Base-by-base conservation (phyloP, 2,888 invertebrate genomes). In the Lepidonotus clava region DNA sequence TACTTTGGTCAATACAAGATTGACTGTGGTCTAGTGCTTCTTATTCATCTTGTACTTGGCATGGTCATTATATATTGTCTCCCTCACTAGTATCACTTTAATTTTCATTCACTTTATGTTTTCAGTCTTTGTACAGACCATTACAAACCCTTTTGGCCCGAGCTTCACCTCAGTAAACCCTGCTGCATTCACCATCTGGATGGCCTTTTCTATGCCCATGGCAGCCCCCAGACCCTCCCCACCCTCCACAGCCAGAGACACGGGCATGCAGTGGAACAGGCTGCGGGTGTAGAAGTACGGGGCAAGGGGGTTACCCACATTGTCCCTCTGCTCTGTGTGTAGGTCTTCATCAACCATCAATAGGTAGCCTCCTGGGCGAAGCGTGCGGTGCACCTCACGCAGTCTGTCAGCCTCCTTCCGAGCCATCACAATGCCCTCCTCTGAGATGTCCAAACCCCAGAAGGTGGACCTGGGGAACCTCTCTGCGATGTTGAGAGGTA, bases 261-360 rank as follows among this genome's bases (percentile, higher is more conserved):
- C 83, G 36, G 83, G 80, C 86, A 86, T 83, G 76, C 86, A 86
- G 83, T 86, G 83, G 40, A 80, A 86, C 32, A 86, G 83, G 61
- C 56, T 61, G 41, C 24, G 14, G 56, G 36, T 56, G 24, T 86
- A 83, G 24, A 46, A 18, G 21, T 36, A 34, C 24, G 61, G 36
- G 14, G 80, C 83, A 11, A 53, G 14, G 1, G 66, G 56, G 51
- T 40, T 56, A n/a, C 34, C 86, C 21, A 61, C n/a, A 28, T 86
- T 86, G 24, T 86, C 46, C 40, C 32, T n/a, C 18, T 61, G 40
- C 2, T 34, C 21, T 4, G 56, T 34, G 32, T 83, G 46, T 21
- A 46, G n/a, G 11, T 56, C 18, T 41, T 34, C 53, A 61, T 86
- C 86, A 1, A 80, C 38, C 32, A 86, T 34, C 6, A 56, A n/a